Evolutionary conservation across 2,797 vertebrate species (phyloP).

Genomic region (Podargus strigoides): DNA sequence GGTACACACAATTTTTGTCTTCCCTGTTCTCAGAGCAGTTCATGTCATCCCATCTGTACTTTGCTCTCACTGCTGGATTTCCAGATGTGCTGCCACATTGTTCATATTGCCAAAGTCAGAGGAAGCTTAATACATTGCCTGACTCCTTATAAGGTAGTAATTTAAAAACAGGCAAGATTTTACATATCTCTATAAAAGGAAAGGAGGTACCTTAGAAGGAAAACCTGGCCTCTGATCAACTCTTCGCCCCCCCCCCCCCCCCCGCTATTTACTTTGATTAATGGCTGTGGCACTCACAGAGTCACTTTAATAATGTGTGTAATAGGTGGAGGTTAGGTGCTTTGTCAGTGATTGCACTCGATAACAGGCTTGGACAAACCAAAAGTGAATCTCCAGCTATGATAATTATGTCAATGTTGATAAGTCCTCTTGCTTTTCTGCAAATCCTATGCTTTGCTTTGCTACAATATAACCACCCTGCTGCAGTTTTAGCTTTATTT

Average conservation of each 20-base stretch:
- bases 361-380: not conserved
- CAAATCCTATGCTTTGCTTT: not conserved
- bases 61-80: not conserved
- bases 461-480: not conserved
- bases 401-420: not conserved
- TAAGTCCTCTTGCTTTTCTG: not conserved
- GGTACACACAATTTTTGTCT: not conserved
- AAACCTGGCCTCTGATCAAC: not conserved
- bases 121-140: not conserved
- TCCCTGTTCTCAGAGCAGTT: rapidly evolving
- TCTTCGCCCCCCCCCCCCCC: not conserved
- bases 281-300: not conserved
- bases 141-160: not conserved
- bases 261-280: not conserved
- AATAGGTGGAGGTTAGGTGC: not conserved
- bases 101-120: rapidly evolving
- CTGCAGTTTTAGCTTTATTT: not conserved
- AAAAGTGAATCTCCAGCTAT: not conserved
- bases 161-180: not conserved
- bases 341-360: not conserved
- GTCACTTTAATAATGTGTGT: not conserved
- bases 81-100: rapidly evolving
- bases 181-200: not conserved
- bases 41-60: not conserved
- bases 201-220: not conserved